Percentiles rank a stretch among this genome's conserved stretches.
Conservation (phyloP, 35 echinoderm and acorn worm species). For the Chiridota heheva region DNA sequence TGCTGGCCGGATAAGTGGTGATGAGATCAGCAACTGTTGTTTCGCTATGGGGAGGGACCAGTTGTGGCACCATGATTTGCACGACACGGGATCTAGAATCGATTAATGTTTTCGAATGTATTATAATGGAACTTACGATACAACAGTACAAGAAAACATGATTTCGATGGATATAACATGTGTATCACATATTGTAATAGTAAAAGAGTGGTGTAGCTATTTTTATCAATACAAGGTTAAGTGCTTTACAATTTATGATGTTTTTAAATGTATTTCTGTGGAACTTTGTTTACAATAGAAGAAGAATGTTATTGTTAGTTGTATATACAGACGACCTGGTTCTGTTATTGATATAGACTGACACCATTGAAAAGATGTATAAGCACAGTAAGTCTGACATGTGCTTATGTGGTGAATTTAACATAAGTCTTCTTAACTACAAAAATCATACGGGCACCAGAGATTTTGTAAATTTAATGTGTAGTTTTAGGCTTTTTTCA, state of each 20-base stretch:
- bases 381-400: background rate
- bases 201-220: conserved; percentile 10
- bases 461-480: too few relatives aligned
- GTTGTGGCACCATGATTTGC: too few relatives aligned
- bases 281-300: background rate
- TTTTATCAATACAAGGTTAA: background rate
- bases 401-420: too few relatives aligned
- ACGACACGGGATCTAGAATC: too few relatives aligned
- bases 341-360: background rate
- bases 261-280: conserved; percentile 3
- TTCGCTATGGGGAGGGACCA: too few relatives aligned
- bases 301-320: background rate
- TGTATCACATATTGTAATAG: background rate
- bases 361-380: conserved; percentile 2
- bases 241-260: conserved; percentile 14
- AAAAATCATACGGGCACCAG: background rate
- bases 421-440: too few relatives aligned
- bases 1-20: too few relatives aligned
- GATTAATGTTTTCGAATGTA: too few relatives aligned
- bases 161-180: conserved; percentile 7
- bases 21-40: too few relatives aligned
- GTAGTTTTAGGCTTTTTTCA: conserved; percentile 17
- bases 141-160: too few relatives aligned
- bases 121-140: too few relatives aligned
- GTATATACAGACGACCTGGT: conserved; percentile 19